phyloP scores from a whole-genome alignment of 2,113 vertebrate species.

The Epinephelus cyanopodus region DNA sequence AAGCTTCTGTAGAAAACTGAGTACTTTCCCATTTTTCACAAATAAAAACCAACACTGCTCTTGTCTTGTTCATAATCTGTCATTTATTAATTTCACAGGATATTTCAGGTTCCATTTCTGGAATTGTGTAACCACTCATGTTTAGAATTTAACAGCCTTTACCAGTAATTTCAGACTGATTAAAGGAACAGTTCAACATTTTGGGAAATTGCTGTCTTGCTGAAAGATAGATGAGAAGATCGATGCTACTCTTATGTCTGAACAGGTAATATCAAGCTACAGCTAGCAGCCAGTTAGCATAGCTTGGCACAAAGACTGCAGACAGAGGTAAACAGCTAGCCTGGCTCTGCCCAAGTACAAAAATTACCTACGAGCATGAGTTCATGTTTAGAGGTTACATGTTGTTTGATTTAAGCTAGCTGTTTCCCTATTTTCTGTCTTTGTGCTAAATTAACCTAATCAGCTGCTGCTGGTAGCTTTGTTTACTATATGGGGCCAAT shows the following conservation, averaged over 20 bases:
- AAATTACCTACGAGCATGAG: background rate
- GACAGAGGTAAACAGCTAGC: background rate
- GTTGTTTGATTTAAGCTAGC: background rate
- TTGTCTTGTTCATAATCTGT: slow-evolving; percentile 30
- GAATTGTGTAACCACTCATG: background rate
- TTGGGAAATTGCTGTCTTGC: background rate
- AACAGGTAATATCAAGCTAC: background rate
- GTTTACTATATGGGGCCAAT: background rate
- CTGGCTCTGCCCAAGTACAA: background rate
- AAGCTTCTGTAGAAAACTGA: slow-evolving; percentile 83
- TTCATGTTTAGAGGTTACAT: background rate
- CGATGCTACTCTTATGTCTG: background rate
- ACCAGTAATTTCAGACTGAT: slow-evolving; percentile 20
- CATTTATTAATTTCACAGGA: slow-evolving; percentile 54
- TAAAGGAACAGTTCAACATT: slow-evolving; percentile 21
- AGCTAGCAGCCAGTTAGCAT: background rate
- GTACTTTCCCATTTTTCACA: slow-evolving; percentile 45
- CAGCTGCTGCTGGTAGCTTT: background rate
- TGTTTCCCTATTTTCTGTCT: background rate
- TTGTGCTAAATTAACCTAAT: background rate
- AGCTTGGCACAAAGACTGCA: background rate
- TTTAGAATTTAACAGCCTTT: slow-evolving; percentile 1
- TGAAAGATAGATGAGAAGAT: background rate
- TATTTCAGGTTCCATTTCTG: slow-evolving; percentile 11
- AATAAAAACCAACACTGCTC: slow-evolving; percentile 60